Conservation (phyloP, 2,113 vertebrate species). For the Accipiter virgatus region DNA sequence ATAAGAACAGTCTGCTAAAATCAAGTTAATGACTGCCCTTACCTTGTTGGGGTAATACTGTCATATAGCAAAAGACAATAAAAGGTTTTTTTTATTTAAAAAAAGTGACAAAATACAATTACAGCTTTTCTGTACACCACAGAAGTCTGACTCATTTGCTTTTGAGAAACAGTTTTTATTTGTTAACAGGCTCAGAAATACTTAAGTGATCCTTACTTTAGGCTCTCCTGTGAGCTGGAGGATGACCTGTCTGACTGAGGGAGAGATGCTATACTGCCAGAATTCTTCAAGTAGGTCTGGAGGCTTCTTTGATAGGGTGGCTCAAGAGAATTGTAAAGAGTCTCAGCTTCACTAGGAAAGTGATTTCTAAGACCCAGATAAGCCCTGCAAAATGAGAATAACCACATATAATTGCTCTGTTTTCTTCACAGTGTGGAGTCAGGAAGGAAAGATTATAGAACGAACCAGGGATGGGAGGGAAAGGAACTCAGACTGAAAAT, state of each 20-base stretch:
- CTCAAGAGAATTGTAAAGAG: slow-evolving; percentile 91
- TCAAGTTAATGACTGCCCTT: neutral
- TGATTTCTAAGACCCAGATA: slow-evolving; percentile 94
- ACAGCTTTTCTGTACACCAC: neutral
- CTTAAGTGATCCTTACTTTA: slow-evolving; percentile 84
- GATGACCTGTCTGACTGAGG: slow-evolving; percentile 98
- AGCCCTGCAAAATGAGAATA: slow-evolving; percentile 75
- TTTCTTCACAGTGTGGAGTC: neutral
- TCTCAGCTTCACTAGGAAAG: slow-evolving; percentile 88
- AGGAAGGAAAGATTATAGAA: neutral
- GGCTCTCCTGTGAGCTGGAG: slow-evolving; percentile 96
- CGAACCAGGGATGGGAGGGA: neutral
- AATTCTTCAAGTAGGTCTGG: slow-evolving; percentile 89
- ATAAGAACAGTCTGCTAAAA: neutral
- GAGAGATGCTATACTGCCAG: slow-evolving; percentile 91
- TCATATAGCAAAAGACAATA: rapidly evolving
- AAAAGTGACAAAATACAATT: neutral
- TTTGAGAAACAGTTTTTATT: neutral
- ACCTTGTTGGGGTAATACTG: neutral
- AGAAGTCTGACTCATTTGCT: neutral
- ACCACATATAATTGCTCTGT: neutral
- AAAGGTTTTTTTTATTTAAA: neutral
- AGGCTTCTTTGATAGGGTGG: slow-evolving; percentile 91
- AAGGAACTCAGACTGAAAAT: neutral
- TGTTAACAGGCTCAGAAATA: neutral